A percentile compares a stretch with the other conserved stretches of the same genome.
Evolutionary conservation across 2,888 invertebrate species (phyloP).

Genomic region (Tenthredo distinguenda): DNA sequence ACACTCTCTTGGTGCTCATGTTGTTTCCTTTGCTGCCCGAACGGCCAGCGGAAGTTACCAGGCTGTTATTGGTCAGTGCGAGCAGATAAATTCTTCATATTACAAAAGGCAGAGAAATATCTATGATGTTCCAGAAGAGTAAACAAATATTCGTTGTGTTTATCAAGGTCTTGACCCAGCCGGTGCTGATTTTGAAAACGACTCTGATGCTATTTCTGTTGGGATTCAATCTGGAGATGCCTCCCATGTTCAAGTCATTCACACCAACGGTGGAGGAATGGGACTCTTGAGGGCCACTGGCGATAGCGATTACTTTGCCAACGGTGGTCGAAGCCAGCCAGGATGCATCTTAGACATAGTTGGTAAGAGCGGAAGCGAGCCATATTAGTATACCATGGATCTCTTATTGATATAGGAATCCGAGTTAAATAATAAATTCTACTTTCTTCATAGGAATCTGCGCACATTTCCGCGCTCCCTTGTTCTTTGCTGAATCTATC

Average conservation of each 20-base stretch:
- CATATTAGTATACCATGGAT: background rate
- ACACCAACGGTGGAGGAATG: slow-evolving; percentile 72
- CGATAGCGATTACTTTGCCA: slow-evolving; percentile 76
- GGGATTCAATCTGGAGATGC: slow-evolving; percentile 75
- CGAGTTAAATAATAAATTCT: background rate
- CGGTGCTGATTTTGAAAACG: slow-evolving; percentile 68
- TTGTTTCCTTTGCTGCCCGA: slow-evolving; percentile 73
- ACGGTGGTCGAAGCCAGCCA: slow-evolving; percentile 74
- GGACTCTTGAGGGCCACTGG: slow-evolving; percentile 73
- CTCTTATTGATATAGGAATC: background rate
- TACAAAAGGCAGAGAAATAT: background rate
- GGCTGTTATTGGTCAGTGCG: slow-evolving; percentile 58
- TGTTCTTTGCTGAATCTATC: slow-evolving; percentile 74
- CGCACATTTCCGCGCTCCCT: slow-evolving; percentile 73
- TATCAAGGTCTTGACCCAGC: slow-evolving; percentile 75
- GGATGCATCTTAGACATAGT: slow-evolving; percentile 68
- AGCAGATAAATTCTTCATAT: background rate
- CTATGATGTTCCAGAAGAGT: background rate
- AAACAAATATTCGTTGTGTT: background rate
- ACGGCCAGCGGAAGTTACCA: slow-evolving; percentile 56
- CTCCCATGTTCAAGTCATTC: slow-evolving; percentile 75
- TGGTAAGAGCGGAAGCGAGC: slow-evolving; percentile 53
- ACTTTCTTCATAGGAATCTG: slow-evolving; percentile 60
- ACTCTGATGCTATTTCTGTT: slow-evolving; percentile 58
- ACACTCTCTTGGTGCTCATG: slow-evolving; percentile 77